Evolutionary conservation across 1,140 invertebrate species (phyloP).

Genomic region (Sycophila sp.): DNA sequence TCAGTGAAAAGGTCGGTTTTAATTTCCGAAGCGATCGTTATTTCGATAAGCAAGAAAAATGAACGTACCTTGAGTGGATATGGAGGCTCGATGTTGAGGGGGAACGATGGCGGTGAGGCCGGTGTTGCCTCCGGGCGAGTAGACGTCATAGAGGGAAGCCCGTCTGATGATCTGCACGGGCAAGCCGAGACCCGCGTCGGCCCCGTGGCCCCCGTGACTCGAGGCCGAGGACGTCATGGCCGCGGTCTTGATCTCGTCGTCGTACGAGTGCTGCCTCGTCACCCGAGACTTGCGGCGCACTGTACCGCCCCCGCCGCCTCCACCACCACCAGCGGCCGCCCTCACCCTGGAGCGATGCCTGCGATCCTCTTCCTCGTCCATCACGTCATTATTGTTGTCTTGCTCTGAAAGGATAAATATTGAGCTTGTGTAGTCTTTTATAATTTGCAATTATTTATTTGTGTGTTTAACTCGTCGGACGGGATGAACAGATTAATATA

Average conservation of each 20-base stretch:
- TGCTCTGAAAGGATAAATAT: conserved; percentile 39
- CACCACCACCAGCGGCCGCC: too few species aligned
- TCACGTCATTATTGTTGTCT: conserved; percentile 29
- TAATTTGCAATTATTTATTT: too few species aligned
- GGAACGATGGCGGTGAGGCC: conserved; percentile 56
- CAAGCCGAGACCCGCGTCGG: conserved; percentile 69
- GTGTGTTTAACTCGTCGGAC: too few species aligned
- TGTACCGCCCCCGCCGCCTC: too few species aligned
- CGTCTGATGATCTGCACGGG: conserved; percentile 76
- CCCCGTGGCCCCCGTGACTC: conserved; percentile 43
- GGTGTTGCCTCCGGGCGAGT: conserved; percentile 59
- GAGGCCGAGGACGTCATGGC: conserved; percentile 42
- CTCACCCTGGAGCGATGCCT: conserved; percentile 49
- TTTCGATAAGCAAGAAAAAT: too few species aligned
- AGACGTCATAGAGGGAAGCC: conserved; percentile 84
- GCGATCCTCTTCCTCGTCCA: conserved; percentile 57
- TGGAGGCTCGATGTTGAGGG: conserved; percentile 57
- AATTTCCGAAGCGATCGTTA: too few species aligned
- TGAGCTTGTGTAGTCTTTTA: too few species aligned
- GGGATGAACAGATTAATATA: too few species aligned
- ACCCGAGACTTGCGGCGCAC: conserved; percentile 74
- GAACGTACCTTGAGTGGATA: conserved; percentile 58
- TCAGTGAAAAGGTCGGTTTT: too few species aligned
- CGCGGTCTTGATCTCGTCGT: conserved; percentile 76
- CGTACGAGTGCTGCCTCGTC: conserved; percentile 81